A percentile compares a stretch with the other conserved stretches of the same genome.
These are phyloP conservation scores for Gasterosteus nipponicus DNA, from an alignment of 2,113 vertebrate species.

Conservation along the genomic window DNA sequence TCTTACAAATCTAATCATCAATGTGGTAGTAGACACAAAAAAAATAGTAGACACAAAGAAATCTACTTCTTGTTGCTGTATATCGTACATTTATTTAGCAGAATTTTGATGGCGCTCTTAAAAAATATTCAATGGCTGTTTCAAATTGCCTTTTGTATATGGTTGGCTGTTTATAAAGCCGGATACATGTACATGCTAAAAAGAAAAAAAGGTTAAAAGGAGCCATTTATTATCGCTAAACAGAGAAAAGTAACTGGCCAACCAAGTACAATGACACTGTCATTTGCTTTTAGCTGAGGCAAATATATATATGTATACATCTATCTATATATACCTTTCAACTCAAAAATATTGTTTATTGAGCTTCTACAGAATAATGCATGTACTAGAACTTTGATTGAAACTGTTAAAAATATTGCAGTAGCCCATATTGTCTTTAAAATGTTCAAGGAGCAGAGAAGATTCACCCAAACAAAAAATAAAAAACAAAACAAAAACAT, in stretches of 20 bases:
- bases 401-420: background rate
- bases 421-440: background rate
- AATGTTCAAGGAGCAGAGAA: conserved; percentile 16
- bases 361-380: background rate
- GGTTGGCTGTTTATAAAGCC: background rate
- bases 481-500: conserved; percentile 8
- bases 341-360: background rate
- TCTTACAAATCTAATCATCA: background rate
- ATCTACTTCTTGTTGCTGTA: background rate
- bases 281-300: background rate
- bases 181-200: background rate
- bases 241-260: background rate
- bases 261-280: background rate
- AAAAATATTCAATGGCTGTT: background rate
- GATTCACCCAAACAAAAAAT: conserved; percentile 4
- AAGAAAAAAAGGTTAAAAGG: background rate
- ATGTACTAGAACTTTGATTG: background rate
- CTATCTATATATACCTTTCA: background rate
- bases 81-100: background rate
- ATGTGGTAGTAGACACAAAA: background rate
- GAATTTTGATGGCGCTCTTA: background rate
- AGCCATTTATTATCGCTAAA: background rate
- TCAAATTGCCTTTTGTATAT: background rate
- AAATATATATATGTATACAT: background rate
- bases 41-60: background rate